phyloP scores from a whole-genome alignment of 2,888 invertebrate genomes.

The Vanessa cardui region DNA sequence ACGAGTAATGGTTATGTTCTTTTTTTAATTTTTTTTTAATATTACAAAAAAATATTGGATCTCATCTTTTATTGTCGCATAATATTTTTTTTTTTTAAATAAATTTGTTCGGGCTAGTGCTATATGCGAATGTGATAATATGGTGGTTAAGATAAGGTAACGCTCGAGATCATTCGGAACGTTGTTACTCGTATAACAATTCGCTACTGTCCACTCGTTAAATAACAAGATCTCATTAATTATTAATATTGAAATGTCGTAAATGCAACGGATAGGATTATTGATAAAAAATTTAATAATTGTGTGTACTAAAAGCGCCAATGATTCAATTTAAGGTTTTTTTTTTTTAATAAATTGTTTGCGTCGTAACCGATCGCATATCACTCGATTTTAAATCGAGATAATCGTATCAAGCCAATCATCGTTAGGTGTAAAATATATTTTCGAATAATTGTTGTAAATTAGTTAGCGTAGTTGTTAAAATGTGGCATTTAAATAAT shows the following conservation, averaged over 20 bases:
- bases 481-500: conserved; percentile 39
- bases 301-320: conserved; percentile 17
- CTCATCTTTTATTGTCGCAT: conserved; percentile 12
- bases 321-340: conserved; percentile 15
- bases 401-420: conserved; percentile 14
- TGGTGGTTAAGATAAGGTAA: conserved; percentile 12
- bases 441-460: conserved; percentile 42
- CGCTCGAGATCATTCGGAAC: conserved; percentile 4
- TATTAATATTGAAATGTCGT: conserved; percentile 48
- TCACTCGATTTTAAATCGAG: conserved; percentile 38
- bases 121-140: conserved; percentile 21
- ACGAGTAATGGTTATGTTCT: conserved; percentile 17
- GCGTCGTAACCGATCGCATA: conserved; percentile 21
- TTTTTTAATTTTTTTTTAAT: background rate
- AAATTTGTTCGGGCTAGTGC: conserved; percentile 5
- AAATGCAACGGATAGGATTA: conserved; percentile 30
- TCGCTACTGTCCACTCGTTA: conserved; percentile 46
- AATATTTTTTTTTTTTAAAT: conserved; percentile 2
- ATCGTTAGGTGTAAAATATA: conserved; percentile 33
- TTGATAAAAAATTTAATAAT: conserved; percentile 6
- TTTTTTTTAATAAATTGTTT: conserved; percentile 6
- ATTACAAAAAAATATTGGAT: conserved; percentile 7
- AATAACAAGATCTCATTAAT: conserved; percentile 63
- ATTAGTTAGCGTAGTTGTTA: conserved; percentile 38
- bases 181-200: conserved; percentile 29